Evolutionary conservation across 1,140 invertebrate genomes (phyloP).

Genomic region (Nephotettix cincticeps): DNA sequence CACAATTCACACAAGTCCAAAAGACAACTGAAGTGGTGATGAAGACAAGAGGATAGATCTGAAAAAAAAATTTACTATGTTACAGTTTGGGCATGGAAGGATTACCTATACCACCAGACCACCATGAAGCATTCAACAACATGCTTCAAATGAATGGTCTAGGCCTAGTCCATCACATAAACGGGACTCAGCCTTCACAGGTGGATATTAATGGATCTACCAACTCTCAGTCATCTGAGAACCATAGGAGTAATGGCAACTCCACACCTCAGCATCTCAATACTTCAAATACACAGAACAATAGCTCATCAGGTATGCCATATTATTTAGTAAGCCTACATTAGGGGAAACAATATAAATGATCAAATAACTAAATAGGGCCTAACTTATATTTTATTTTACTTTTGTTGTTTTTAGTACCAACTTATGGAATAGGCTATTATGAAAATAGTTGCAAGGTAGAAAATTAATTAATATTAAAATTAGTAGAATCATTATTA

Average conservation of each 20-base stretch:
- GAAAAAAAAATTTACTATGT: slow-evolving; percentile 16
- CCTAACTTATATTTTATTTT: no score
- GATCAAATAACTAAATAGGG: no score
- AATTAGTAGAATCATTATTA: no score
- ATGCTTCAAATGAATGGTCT: slow-evolving; percentile 38
- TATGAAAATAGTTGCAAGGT: no score
- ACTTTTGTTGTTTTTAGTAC: no score
- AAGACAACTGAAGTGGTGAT: not conserved
- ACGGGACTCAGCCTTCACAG: slow-evolving; percentile 27
- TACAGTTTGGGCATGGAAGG: slow-evolving; percentile 43
- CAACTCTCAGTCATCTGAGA: slow-evolving; percentile 10
- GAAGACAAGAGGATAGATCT: not conserved
- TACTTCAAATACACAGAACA: slow-evolving; percentile 42
- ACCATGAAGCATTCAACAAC: slow-evolving; percentile 39
- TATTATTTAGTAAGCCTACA: slow-evolving; percentile 35
- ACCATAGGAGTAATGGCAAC: slow-evolving; percentile 29
- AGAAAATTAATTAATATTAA: no score
- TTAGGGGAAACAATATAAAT: no score
- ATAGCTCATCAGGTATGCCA: slow-evolving; percentile 39
- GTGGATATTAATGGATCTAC: slow-evolving; percentile 27
- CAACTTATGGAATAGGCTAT: no score
- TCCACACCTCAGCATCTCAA: slow-evolving; percentile 42
- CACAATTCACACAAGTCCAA: no score
- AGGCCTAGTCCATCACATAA: slow-evolving; percentile 30
- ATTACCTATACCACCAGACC: slow-evolving; percentile 39